A percentile compares a stretch with the other conserved stretches of the same genome.
Conservation (phyloP, 2,797 vertebrate species). For the Characodon lateralis region DNA sequence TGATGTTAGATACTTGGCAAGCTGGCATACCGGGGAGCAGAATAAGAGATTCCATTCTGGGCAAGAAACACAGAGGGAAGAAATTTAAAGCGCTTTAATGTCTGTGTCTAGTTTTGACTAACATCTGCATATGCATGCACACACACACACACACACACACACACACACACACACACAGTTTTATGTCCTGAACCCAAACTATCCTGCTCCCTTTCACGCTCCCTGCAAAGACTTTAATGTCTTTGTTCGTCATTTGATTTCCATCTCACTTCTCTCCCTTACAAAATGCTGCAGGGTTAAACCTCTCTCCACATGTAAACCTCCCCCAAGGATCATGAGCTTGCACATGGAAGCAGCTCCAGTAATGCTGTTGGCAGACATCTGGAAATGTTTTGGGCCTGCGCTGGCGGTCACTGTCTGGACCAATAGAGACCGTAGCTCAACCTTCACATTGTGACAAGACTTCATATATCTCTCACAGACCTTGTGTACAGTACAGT, state of each 20-base stretch:
- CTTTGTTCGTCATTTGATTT: slow-evolving; percentile 60
- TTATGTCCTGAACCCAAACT: slow-evolving; percentile 20
- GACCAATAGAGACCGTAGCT: slow-evolving; percentile 69
- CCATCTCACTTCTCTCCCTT: slow-evolving; percentile 46
- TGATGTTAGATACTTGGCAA: slow-evolving; percentile 56
- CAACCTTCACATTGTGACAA: slow-evolving; percentile 71
- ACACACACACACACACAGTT: slow-evolving; percentile 7
- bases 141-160: slow-evolving; percentile 11
- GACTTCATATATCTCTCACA: slow-evolving; percentile 66
- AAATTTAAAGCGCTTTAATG: slow-evolving; percentile 66
- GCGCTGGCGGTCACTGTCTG: slow-evolving; percentile 74
- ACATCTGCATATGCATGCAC: slow-evolving; percentile 38
- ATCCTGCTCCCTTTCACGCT: slow-evolving; percentile 39
- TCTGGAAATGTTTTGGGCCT: slow-evolving; percentile 76
- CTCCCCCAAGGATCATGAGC: slow-evolving; percentile 3
- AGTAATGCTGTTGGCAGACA: slow-evolving; percentile 71
- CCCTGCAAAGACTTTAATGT: slow-evolving; percentile 53
- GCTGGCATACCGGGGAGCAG: slow-evolving; percentile 51
- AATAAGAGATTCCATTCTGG: slow-evolving; percentile 67
- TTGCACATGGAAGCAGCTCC: slow-evolving; percentile 48
- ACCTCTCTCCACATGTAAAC: not conserved
- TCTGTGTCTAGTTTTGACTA: slow-evolving; percentile 56
- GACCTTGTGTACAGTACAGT: slow-evolving; percentile 52
- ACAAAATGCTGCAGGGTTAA: slow-evolving; percentile 34
- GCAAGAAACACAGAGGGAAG: slow-evolving; percentile 57